Base-by-base conservation (phyloP, 2,797 vertebrate species). In the Fundulus diaphanus region DNA sequence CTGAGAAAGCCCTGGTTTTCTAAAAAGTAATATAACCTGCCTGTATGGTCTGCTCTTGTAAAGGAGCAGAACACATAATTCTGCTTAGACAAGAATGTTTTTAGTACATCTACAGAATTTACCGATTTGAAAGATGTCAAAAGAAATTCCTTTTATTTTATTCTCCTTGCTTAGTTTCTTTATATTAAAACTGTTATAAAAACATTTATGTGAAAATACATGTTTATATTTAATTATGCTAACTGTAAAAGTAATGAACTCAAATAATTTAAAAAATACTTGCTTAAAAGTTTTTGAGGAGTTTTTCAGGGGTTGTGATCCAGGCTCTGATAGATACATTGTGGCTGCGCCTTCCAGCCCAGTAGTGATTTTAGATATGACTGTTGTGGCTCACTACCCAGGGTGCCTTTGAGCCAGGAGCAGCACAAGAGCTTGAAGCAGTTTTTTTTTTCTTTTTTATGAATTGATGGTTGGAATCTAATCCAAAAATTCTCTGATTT, bases 11-110 rank as follows among this genome's bases (percentile, higher is more conserved):
- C 57, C 68, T n/a, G 72, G 71, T 88, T 88, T 82, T 87, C 76
- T 82, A 31, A 88, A n/a, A 88, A 86, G 84, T 87, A 90, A 92
- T 85, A 73, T 61, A 84, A 86, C 74, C 67, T 78, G 67, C 78
- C 74, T 76, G 68, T 75, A 24, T 54, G 51, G 27, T 27, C 56
- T 67, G 24, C 0, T 13, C 49, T 76, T 16, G 15, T 66, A 82
- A 75, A 75, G 57, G 65, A 68, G 52, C 22, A 66, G 16, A 56
- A 74, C 48, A 68, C 56, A 52, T 52, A 11, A 76, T 70, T 33
- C 27, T 68, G 35, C 70, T 70, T 16, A 3, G 37, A 49, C 59
- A 33, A 33, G 7, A 80, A 63, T 52, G 48, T 76, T 46, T 73
- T 27, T 29, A n/a, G 35, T 40, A n/a, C 35, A 12, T 12, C 35